Evolutionary conservation across 2,797 vertebrate genomes (phyloP).

Genomic region (Malurus splendens): DNA sequence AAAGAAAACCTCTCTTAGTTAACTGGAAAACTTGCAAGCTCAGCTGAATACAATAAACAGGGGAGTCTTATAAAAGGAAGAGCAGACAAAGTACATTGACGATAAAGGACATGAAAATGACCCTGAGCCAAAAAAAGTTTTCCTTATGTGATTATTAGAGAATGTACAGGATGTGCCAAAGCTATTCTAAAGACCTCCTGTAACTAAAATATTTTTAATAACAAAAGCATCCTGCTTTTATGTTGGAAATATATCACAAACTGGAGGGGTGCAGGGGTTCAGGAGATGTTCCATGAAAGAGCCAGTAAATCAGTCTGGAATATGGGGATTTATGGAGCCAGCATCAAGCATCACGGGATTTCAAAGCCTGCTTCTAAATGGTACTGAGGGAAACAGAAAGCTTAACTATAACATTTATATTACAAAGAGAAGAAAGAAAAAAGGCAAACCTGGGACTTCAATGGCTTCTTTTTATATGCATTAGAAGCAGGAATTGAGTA

Average conservation of each 20-base stretch:
- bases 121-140: slow-evolving; percentile 33
- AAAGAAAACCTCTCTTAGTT: neutral
- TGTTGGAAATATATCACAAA: neutral
- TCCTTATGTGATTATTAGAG: slow-evolving; percentile 7
- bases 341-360: neutral
- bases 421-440: neutral
- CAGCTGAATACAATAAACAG: neutral
- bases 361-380: slow-evolving; percentile 15
- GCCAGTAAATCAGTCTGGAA: neutral
- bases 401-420: neutral
- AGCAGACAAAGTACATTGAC: neutral
- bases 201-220: slow-evolving; percentile 50
- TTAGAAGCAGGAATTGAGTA: neutral
- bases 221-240: slow-evolving; percentile 50
- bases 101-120: slow-evolving; percentile 20
- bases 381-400: neutral
- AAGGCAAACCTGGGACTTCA: neutral
- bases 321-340: neutral
- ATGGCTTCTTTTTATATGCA: neutral
- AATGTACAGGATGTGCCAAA: slow-evolving; percentile 27
- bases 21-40: slow-evolving; percentile 4
- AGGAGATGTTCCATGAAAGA: neutral
- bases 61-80: neutral
- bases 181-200: slow-evolving; percentile 44
- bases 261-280: neutral